These are phyloP conservation scores for Botia almorhae DNA, from an alignment of 2,797 vertebrate genomes.

Conservation along the genomic window DNA sequence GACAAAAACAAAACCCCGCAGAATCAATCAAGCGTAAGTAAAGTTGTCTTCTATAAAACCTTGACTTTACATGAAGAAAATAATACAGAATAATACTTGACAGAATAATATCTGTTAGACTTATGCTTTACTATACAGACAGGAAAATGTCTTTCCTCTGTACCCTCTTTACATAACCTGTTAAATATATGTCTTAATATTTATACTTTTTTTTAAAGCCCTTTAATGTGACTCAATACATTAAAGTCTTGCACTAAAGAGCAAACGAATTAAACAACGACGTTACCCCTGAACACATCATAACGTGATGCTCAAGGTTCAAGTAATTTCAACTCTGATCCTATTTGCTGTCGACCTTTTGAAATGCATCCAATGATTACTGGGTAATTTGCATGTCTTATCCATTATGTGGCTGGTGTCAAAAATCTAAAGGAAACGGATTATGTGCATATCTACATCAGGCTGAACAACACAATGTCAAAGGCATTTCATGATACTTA, in stretches of 20 bases:
- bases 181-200: slow-evolving; percentile 1
- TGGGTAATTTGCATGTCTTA: background rate
- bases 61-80: slow-evolving; percentile 16
- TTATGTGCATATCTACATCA: background rate
- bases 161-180: background rate
- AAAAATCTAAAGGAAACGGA: background rate
- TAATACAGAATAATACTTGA: no score
- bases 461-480: background rate
- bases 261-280: background rate
- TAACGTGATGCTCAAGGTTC: background rate
- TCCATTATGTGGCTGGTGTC: background rate
- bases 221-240: background rate
- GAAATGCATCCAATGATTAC: background rate
- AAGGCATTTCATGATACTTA: background rate
- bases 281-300: no score
- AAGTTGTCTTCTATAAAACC: slow-evolving; percentile 39
- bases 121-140: slow-evolving; percentile 22
- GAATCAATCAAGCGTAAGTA: slow-evolving; percentile 20
- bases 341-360: background rate
- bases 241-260: background rate
- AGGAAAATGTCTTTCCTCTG: background rate
- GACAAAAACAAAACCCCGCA: background rate
- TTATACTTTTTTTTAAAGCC: background rate
- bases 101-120: no score
- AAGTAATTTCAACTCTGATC: background rate